Conservation (phyloP, 2,888 invertebrate genomes). For the Ochropacha duplaris region DNA sequence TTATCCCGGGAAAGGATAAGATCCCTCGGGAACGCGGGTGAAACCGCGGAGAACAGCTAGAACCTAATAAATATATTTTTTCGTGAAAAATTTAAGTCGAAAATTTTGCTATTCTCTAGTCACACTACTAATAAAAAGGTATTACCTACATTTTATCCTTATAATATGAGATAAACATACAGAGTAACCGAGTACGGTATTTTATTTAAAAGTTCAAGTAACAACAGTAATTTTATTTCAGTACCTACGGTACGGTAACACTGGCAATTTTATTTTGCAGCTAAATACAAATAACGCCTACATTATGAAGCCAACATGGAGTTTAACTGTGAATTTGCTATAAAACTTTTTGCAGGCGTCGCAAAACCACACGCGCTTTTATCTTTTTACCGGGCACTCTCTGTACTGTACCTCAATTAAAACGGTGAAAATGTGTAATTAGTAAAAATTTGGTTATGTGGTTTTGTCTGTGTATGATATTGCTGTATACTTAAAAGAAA, state of each 20-base stretch:
- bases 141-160: neutral
- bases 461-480: neutral
- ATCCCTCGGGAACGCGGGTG: too few relatives aligned
- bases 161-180: neutral
- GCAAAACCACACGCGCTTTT: slow-evolving; percentile 12
- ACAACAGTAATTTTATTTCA: too few relatives aligned
- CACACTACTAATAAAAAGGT: neutral
- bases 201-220: too few relatives aligned
- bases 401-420: neutral
- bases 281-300: neutral
- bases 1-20: too few relatives aligned
- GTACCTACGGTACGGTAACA: neutral
- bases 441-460: neutral
- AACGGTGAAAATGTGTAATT: neutral
- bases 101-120: neutral
- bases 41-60: too few relatives aligned
- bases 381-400: slow-evolving; percentile 8
- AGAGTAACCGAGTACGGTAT: neutral
- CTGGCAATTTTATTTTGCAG: neutral
- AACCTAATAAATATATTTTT: neutral
- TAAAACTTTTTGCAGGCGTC: slow-evolving; percentile 27
- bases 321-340: slow-evolving; percentile 23
- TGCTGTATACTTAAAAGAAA: neutral
- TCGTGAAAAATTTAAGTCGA: neutral
- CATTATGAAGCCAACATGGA: slow-evolving; percentile 11